Percentiles rank a stretch among this genome's conserved stretches.
Evolutionary conservation across 1,140 invertebrate genomes (phyloP).

Genomic region (Metopolophium dirhodum): DNA sequence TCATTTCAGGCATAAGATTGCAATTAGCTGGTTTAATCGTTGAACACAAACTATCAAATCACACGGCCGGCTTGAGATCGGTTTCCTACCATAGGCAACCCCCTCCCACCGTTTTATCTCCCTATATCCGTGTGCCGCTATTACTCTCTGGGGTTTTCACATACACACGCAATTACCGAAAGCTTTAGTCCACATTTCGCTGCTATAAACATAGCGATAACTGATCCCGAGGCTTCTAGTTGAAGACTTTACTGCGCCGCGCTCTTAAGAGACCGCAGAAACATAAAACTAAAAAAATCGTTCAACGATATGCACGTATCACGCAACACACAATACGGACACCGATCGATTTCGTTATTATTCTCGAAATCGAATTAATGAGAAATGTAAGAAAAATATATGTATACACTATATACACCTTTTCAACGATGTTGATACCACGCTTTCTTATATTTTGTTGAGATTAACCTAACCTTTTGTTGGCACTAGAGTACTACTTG

Average conservation of each 20-base stretch:
- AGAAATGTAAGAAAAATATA: background rate
- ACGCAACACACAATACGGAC: background rate
- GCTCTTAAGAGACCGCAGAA: background rate
- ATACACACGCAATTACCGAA: conserved; percentile 49
- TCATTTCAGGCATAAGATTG: conserved; percentile 57
- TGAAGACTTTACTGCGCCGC: background rate
- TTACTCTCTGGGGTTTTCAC: conserved; percentile 55
- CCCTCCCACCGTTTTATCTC: conserved; percentile 44
- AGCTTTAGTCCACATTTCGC: conserved; percentile 39
- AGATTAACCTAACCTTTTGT: too few species aligned
- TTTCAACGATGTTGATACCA: background rate
- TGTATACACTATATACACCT: background rate
- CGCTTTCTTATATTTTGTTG: background rate
- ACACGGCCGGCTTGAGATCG: conserved; percentile 56
- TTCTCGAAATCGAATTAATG: background rate
- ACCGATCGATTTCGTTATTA: background rate
- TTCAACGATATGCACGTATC: background rate
- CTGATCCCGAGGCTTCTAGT: conserved; percentile 25
- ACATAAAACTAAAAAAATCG: background rate
- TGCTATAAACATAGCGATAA: conserved; percentile 33
- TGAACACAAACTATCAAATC: conserved; percentile 57
- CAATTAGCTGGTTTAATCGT: conserved; percentile 57
- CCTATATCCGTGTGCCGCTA: conserved; percentile 27
- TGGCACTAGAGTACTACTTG: too few species aligned
- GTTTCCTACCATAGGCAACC: conserved; percentile 38